A percentile compares a stretch with the other conserved stretches of the same genome.
Evolutionary conservation across 2,113 vertebrate genomes (phyloP).

Genomic region (Albula goreensis): DNA sequence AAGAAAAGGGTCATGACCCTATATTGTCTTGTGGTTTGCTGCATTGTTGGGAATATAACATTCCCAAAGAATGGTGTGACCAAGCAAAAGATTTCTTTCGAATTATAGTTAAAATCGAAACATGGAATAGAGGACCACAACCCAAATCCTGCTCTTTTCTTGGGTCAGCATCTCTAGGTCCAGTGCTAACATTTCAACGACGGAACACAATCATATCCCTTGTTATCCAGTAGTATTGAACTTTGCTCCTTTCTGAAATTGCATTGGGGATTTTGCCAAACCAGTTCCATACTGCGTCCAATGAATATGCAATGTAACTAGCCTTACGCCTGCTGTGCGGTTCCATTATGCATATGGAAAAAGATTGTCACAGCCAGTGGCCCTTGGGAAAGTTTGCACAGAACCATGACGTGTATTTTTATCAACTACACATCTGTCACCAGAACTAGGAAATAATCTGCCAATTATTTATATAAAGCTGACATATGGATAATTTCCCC

Average conservation of each 20-base stretch:
- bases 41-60: constrained; percentile 23
- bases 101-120: background rate
- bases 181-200: background rate
- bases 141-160: background rate
- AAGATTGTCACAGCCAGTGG: background rate
- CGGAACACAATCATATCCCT: background rate
- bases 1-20: background rate
- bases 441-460: background rate
- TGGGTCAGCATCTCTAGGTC: background rate
- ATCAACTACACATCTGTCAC: background rate
- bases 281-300: constrained; percentile 5
- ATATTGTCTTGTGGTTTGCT: constrained; percentile 24
- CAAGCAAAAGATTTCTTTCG: background rate
- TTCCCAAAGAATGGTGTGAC: constrained; percentile 15
- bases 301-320: constrained; percentile 51
- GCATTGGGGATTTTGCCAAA: background rate
- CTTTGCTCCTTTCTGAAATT: background rate
- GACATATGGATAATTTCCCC: background rate
- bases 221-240: background rate
- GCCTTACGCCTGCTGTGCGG: constrained; percentile 48
- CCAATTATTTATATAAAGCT: background rate
- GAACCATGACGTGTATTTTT: background rate
- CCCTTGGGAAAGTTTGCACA: background rate
- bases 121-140: background rate
- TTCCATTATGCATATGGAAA: background rate